These are phyloP conservation scores for Chrysaora quinquecirrha DNA, from an alignment of 30 jellyfish, hydroid and myxozoan genomes.

Conservation along the genomic window DNA sequence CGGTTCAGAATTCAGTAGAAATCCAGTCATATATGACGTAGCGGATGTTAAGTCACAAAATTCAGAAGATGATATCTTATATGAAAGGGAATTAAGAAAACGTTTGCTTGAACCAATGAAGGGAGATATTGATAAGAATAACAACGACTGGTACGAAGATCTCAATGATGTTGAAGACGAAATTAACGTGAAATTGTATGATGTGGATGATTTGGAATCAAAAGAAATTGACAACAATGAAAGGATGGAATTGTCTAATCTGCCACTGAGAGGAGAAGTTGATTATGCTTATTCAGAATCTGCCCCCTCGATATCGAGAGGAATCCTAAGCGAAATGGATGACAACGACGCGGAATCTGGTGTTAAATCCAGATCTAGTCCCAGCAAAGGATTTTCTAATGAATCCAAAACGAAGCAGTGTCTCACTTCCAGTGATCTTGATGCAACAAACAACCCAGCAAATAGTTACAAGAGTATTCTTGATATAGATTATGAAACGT, in stretches of 20 bases:
- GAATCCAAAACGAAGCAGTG: background rate
- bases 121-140: background rate
- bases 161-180: background rate
- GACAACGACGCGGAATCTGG: background rate
- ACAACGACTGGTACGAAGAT: background rate
- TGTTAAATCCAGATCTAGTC: background rate
- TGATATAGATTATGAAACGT: background rate
- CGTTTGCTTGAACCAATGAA: background rate
- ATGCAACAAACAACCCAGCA: background rate
- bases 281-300: background rate
- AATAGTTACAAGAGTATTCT: background rate
- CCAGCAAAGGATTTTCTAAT: background rate
- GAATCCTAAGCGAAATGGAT: background rate
- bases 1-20: background rate
- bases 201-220: background rate
- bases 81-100: background rate
- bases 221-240: background rate
- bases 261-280: background rate
- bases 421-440: background rate
- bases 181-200: background rate
- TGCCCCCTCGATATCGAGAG: background rate
- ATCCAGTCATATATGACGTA: background rate
- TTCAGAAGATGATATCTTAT: background rate
- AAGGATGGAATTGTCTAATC: background rate
- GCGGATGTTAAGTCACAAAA: background rate